Conservation (phyloP, 2,113 vertebrate genomes). For the Crotalus viridis region DNA sequence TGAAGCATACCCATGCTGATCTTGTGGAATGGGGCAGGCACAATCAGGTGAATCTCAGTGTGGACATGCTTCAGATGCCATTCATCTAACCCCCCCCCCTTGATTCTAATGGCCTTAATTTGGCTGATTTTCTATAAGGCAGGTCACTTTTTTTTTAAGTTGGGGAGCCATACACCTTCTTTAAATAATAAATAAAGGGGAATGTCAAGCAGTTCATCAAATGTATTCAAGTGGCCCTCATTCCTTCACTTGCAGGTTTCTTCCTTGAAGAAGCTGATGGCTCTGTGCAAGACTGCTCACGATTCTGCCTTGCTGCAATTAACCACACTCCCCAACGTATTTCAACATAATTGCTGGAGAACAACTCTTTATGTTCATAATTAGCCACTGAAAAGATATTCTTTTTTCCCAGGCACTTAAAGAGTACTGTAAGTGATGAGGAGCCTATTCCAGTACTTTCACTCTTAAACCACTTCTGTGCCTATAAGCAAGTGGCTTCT, state of each 20-base stretch:
- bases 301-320: background rate
- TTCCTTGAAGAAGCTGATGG: background rate
- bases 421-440: background rate
- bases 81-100: no score
- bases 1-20: background rate
- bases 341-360: background rate
- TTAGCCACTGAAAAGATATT: background rate
- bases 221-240: background rate
- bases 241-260: background rate
- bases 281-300: background rate
- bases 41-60: background rate
- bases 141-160: background rate
- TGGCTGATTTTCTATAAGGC: background rate
- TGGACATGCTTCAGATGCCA: background rate
- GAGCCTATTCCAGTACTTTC: background rate
- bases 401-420: background rate
- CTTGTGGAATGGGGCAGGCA: background rate
- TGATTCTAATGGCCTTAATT: background rate
- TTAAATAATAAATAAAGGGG: background rate
- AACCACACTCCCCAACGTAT: background rate
- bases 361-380: background rate
- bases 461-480: background rate
- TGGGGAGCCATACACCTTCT: background rate
- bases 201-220: background rate
- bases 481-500: background rate